phyloP scores from a whole-genome alignment of 2,113 vertebrate species.

The Oryzias celebensis region DNA sequence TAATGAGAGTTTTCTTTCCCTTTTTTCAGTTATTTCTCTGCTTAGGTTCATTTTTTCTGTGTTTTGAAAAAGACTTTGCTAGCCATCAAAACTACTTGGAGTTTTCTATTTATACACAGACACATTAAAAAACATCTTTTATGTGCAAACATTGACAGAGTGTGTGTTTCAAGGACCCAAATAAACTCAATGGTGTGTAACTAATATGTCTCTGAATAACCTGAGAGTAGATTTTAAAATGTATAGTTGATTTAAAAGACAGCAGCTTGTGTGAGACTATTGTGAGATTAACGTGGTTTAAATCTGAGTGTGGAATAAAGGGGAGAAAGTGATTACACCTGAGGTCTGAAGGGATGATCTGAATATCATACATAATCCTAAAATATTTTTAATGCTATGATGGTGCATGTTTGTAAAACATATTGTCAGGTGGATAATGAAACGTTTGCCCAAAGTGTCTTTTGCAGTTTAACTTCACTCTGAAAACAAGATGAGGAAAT shows the following conservation, averaged over 20 bases:
- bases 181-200: no score
- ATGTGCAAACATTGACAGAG: background rate
- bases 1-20: conserved; percentile 21
- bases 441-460: conserved; percentile 43
- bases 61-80: conserved; percentile 56
- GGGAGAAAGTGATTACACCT: conserved; percentile 64
- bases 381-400: no score
- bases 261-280: conserved; percentile 68
- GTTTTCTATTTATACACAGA: conserved; percentile 21
- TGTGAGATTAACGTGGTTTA: conserved; percentile 70
- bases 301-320: conserved; percentile 56
- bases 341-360: conserved; percentile 62
- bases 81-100: conserved; percentile 52
- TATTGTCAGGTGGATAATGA: conserved; percentile 29
- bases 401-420: conserved; percentile 24
- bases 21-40: conserved; percentile 8
- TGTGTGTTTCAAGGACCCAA: conserved; percentile 27
- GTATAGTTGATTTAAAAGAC: conserved; percentile 66
- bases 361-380: conserved; percentile 36
- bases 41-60: conserved; percentile 51
- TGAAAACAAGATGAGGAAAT: conserved; percentile 17
- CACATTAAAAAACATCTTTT: background rate
- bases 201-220: no score
- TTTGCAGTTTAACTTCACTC: conserved; percentile 17
- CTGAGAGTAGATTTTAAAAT: no score